Evolutionary conservation across 2,797 vertebrate genomes (phyloP).

Genomic region (Oreochromis mossambicus): DNA sequence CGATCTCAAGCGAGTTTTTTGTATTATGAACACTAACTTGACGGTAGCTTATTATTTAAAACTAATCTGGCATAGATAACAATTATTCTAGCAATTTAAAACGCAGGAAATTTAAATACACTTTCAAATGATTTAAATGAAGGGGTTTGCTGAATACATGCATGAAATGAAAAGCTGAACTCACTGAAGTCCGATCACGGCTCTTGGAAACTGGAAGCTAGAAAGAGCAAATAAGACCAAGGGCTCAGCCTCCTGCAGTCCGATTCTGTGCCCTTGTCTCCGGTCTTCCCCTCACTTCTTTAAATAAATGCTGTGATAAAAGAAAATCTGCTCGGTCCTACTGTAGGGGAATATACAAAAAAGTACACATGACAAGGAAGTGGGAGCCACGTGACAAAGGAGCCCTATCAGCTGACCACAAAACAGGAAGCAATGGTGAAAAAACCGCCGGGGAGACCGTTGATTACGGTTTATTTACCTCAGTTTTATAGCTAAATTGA

Average conservation of each 20-base stretch:
- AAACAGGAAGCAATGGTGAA: background rate
- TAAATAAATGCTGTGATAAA: rapidly evolving
- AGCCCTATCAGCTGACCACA: constrained; percentile 68
- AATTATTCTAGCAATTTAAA: background rate
- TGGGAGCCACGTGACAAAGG: constrained; percentile 81
- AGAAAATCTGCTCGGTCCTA: rapidly evolving
- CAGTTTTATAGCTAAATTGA: background rate
- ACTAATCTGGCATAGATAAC: rapidly evolving
- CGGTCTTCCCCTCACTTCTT: background rate
- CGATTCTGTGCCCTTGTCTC: background rate
- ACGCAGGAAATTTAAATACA: background rate
- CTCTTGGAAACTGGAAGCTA: background rate
- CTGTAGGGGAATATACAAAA: too few species aligned
- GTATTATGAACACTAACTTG: background rate
- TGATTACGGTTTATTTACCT: background rate
- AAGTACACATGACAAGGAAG: constrained; percentile 59
- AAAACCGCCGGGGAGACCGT: rapidly evolving
- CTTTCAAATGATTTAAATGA: background rate
- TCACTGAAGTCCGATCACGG: background rate
- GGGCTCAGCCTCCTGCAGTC: too few species aligned
- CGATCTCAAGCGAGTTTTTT: background rate
- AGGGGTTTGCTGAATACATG: background rate
- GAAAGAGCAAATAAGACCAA: background rate
- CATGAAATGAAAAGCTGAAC: background rate
- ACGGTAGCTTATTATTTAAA: background rate